Evolutionary conservation across 2,113 vertebrate species (phyloP), one percentile per base, ranked within the genome.

Genomic region (Thunnus maccoyii): DNA sequence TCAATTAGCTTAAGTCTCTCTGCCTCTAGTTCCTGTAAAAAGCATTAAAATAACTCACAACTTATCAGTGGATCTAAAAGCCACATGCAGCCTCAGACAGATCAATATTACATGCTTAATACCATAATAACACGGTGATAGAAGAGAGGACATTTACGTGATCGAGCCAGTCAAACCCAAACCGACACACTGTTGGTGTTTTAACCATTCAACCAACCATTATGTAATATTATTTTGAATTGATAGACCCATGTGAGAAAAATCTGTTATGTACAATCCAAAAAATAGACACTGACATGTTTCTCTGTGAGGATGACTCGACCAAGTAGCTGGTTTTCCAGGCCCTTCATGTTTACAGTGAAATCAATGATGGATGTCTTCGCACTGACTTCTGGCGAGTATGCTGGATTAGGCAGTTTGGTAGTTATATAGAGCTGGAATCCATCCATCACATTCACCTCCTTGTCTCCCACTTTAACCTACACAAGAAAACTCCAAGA

Each of bases 401-500:
- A 97, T n/a, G 91, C 91, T 0, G 97, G 97, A 84, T 97, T 98
- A 60, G 97, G 94, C 18, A 97, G 89, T 70, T 97, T 97, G 65
- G 96, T 97, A 41, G 97, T 97, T 27, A 97, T 93, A 60, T 97
- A 98, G 30, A 97, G 95, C 71, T 89, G 95, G 91, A 98, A 98
- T 16, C 95, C 95, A 75, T 90, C 88, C 95, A 96, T 95, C 56
- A 97, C 95, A 72, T 96, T 95, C 54, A 96, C 80, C 88, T 98
- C 97, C 78, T 97, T 97, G 89, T 97, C 97, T 71, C 97, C 96
- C 25, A 98, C 94, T 91, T 97, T 97, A 65, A 98, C 97, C 97
- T 98, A 87, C 77, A 56, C 63, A 46, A 89, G 76, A 78, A 46
- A 76, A 16, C 67, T 72, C 20, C 32, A 57, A 27, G 36, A 48